These are phyloP conservation scores for Drosophila ezoana DNA, from an alignment of 2,888 invertebrate genomes.

Conservation along the genomic window DNA sequence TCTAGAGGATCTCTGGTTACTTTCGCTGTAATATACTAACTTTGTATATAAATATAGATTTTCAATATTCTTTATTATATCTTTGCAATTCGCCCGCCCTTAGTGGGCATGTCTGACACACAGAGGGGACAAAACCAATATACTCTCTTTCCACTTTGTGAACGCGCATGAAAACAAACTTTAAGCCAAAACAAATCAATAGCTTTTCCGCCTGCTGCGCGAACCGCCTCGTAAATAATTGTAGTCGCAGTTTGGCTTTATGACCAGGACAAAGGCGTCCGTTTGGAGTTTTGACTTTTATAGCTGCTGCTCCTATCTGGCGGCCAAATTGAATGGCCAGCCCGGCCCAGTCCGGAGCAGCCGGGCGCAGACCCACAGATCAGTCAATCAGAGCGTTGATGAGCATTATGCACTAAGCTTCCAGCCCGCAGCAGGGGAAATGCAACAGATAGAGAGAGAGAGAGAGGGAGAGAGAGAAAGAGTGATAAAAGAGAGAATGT, in stretches of 20 bases:
- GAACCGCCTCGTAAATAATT: slow-evolving; percentile 72
- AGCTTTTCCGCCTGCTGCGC: slow-evolving; percentile 72
- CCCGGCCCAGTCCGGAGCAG: slow-evolving; percentile 2
- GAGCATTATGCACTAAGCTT: slow-evolving; percentile 20
- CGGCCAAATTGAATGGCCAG: slow-evolving; percentile 21
- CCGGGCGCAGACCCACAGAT: slow-evolving; percentile 19
- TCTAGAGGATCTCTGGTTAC: too few relatives aligned
- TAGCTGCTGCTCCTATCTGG: slow-evolving; percentile 37
- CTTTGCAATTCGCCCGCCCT: too few relatives aligned
- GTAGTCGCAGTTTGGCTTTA: slow-evolving; percentile 60
- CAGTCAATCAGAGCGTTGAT: slow-evolving; percentile 41
- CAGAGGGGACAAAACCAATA: too few relatives aligned
- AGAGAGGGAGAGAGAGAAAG: slow-evolving; percentile 5
- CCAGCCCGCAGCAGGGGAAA: slow-evolving; percentile 50
- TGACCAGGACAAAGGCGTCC: slow-evolving; percentile 71
- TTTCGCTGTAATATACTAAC: too few relatives aligned
- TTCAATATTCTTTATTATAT: too few relatives aligned
- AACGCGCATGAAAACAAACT: slow-evolving; percentile 1
- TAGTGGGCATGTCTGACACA: too few relatives aligned
- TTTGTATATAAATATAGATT: too few relatives aligned
- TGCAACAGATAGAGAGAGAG: slow-evolving; percentile 1
- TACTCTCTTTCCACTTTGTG: too few relatives aligned
- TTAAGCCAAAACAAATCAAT: slow-evolving; percentile 51
- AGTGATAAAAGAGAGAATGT: background rate
- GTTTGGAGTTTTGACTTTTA: slow-evolving; percentile 69